A percentile compares a stretch with the other conserved stretches of the same genome.
Evolutionary conservation across 2,113 vertebrate genomes (phyloP).

Genomic region (Myotis davidii): DNA sequence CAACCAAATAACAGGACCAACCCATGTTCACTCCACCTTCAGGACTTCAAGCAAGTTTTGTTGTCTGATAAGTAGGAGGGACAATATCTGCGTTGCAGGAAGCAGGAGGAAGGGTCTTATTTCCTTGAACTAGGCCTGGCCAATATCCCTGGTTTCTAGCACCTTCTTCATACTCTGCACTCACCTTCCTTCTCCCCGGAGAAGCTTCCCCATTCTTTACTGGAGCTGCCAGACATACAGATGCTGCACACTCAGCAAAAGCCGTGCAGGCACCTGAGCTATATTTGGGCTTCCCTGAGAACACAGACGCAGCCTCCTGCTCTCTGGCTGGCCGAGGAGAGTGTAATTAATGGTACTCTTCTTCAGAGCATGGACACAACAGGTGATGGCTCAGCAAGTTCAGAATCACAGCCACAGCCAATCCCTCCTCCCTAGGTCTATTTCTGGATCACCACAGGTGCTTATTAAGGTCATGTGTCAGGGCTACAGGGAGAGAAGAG

Average conservation of each 20-base stretch:
- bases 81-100: not conserved
- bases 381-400: constrained; percentile 85
- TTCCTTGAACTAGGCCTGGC: not conserved
- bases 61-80: not conserved
- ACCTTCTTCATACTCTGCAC: not conserved
- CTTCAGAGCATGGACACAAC: constrained; percentile 76
- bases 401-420: constrained; percentile 80
- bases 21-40: not conserved
- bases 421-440: constrained; percentile 79
- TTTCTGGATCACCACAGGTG: constrained; percentile 74
- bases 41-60: not conserved
- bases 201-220: not conserved
- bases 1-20: not conserved
- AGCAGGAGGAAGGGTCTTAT: not conserved
- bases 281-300: constrained; percentile 76
- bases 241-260: constrained; percentile 76
- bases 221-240: not conserved
- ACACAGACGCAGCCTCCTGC: constrained; percentile 68
- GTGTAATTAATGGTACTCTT: constrained; percentile 80
- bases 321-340: constrained; percentile 64
- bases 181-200: not conserved
- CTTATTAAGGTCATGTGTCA: constrained; percentile 42
- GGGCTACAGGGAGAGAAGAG: not conserved
- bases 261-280: constrained; percentile 44
- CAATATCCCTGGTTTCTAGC: not conserved